Evolutionary conservation across 2,797 vertebrate genomes (phyloP).

Genomic region (Eupleurogrammus muticus): DNA sequence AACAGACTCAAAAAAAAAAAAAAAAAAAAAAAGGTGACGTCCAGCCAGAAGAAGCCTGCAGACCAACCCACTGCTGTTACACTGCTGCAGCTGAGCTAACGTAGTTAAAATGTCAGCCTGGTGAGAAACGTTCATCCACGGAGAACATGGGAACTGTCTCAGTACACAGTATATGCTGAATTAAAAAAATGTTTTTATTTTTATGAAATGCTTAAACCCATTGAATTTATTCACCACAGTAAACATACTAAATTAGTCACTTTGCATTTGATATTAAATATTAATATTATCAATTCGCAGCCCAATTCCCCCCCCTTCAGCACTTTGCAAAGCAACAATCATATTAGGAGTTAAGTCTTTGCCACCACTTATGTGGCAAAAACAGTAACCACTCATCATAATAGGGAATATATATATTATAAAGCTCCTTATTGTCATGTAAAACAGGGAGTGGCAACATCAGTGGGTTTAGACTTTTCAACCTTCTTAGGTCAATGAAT

Average conservation of each 20-base stretch:
- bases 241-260: not conserved
- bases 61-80: not conserved
- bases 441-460: not conserved
- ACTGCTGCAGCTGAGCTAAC: slow-evolving; percentile 7
- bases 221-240: not conserved
- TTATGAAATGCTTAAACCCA: slow-evolving; percentile 1
- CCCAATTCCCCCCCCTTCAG: not conserved
- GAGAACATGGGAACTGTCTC: not conserved
- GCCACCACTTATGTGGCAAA: not conserved
- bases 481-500: too few species aligned
- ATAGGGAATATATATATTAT: too few species aligned
- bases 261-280: not conserved
- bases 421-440: not conserved
- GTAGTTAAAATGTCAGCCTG: not conserved
- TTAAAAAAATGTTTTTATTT: too few species aligned
- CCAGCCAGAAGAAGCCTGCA: slow-evolving; percentile 8
- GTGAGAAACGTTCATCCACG: not conserved
- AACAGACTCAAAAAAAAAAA: not conserved
- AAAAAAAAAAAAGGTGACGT: slow-evolving; percentile 6
- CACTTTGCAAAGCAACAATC: not conserved
- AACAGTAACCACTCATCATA: not conserved
- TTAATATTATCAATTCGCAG: not conserved
- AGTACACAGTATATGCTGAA: not conserved
- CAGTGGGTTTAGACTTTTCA: slow-evolving; percentile 7
- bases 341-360: not conserved